Conservation (phyloP, 2,113 vertebrate species). For the Ranitomeya variabilis region DNA sequence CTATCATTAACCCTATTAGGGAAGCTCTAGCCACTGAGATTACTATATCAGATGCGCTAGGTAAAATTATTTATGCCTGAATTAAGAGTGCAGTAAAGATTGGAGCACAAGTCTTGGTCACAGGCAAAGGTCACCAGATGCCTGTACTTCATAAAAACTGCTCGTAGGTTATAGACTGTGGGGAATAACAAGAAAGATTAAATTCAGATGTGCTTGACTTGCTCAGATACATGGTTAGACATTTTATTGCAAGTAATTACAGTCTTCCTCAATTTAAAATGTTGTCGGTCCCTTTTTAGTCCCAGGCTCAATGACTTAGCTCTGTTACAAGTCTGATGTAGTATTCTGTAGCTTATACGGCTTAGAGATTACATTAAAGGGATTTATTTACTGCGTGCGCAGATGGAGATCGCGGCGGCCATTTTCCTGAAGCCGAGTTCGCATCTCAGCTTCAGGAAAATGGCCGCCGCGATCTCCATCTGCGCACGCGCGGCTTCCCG, state of each 20-base stretch:
- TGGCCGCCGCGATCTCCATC: no score
- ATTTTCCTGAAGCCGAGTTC: no score
- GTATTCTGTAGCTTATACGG: background rate
- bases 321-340: background rate
- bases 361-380: background rate
- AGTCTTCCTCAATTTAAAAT: conserved; percentile 11
- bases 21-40: background rate
- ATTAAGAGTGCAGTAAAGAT: conserved; percentile 7
- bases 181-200: conserved; percentile 40
- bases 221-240: conserved; percentile 5
- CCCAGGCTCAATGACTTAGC: conserved; percentile 3
- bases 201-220: conserved; percentile 23
- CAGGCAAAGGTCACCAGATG: conserved; percentile 44
- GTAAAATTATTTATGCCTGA: conserved; percentile 14
- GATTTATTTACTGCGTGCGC: no score
- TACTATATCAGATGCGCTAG: conserved; percentile 28
- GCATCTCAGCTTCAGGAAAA: no score
- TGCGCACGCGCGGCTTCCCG: no score
- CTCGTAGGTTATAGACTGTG: conserved; percentile 23
- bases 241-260: conserved; percentile 16
- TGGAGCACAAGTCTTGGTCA: conserved; percentile 19
- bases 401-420: no score
- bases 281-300: conserved; percentile 1
- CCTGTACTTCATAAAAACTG: conserved; percentile 32
- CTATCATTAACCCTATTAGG: conserved; percentile 42